Evolutionary conservation across 2,888 invertebrate species (phyloP).

Genomic region (Gisinianus flammeolus): DNA sequence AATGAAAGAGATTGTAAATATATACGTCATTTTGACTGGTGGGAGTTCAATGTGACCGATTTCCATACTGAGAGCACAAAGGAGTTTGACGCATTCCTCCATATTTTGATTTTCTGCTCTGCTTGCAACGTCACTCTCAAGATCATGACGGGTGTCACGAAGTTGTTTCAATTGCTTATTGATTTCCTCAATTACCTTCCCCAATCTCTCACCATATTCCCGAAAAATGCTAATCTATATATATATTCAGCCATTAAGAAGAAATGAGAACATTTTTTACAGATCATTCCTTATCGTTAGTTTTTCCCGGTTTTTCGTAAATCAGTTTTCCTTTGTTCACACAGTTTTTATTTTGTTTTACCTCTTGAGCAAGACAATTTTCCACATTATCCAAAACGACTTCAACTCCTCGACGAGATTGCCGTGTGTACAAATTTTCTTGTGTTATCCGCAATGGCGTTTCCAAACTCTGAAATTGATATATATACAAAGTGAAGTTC

Average conservation of each 20-base stretch:
- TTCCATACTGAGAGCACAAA: conserved; percentile 47
- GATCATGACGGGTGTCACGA: conserved; percentile 46
- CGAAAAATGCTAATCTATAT: too few species aligned
- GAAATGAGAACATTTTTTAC: too few species aligned
- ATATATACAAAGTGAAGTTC: conserved; percentile 58
- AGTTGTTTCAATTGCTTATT: conserved; percentile 47
- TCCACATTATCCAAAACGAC: conserved; percentile 90
- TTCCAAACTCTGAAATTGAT: conserved; percentile 78
- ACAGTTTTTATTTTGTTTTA: neutral
- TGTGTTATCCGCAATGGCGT: conserved; percentile 90
- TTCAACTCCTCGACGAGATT: conserved; percentile 84
- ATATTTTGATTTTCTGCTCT: conserved; percentile 48
- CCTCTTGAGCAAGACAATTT: conserved; percentile 78
- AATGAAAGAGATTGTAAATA: neutral
- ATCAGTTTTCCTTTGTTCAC: neutral
- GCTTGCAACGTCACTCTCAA: conserved; percentile 50
- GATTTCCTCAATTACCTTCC: conserved; percentile 63
- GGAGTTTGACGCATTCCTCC: conserved; percentile 50
- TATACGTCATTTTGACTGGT: neutral
- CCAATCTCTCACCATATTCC: neutral
- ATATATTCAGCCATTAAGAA: too few species aligned
- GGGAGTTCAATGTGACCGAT: conserved; percentile 38
- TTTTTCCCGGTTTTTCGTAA: neutral
- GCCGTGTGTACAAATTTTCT: conserved; percentile 90
- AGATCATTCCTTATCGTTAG: neutral